phyloP scores from a whole-genome alignment of 1,140 invertebrate species.

The Drosophila varians region DNA sequence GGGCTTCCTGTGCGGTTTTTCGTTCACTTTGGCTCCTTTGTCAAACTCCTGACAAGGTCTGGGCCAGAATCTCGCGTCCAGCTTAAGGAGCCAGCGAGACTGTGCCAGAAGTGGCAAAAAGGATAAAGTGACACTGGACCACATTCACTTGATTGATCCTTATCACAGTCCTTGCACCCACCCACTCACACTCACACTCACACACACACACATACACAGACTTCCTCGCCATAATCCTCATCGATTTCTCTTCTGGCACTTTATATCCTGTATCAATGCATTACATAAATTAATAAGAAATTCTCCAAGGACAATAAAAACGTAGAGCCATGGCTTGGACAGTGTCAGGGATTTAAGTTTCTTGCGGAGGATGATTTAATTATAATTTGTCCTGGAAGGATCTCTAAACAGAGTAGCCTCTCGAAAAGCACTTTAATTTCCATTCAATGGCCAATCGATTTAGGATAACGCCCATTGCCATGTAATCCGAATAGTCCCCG shows the following conservation, averaged over 20 bases:
- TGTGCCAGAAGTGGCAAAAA: conserved; percentile 2
- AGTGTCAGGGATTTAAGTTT: background rate
- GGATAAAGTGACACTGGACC: conserved; percentile 2
- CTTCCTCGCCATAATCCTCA: conserved; percentile 21
- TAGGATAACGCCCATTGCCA: background rate
- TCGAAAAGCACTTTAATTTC: too few relatives aligned
- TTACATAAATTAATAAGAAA: conserved; percentile 27
- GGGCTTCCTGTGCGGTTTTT: conserved; percentile 44
- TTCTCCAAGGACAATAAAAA: background rate
- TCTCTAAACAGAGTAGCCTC: too few relatives aligned
- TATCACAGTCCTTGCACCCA: conserved; percentile 25
- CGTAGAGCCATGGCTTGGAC: background rate
- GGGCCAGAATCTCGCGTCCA: conserved; percentile 21
- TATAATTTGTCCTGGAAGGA: too few relatives aligned
- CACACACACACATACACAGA: background rate
- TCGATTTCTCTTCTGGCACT: conserved; percentile 13
- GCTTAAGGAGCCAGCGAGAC: conserved; percentile 11
- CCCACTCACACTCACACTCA: background rate
- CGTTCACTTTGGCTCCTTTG: conserved; percentile 4
- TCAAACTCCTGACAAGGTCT: conserved; percentile 26
- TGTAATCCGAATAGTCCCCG: conserved; percentile 8
- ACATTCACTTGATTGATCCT: conserved; percentile 33
- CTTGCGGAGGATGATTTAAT: too few relatives aligned
- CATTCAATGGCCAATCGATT: too few relatives aligned
- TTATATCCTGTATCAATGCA: conserved; percentile 5